phyloP scores from a whole-genome alignment of 2,113 vertebrate genomes.

The Odontophorus gujanensis region DNA sequence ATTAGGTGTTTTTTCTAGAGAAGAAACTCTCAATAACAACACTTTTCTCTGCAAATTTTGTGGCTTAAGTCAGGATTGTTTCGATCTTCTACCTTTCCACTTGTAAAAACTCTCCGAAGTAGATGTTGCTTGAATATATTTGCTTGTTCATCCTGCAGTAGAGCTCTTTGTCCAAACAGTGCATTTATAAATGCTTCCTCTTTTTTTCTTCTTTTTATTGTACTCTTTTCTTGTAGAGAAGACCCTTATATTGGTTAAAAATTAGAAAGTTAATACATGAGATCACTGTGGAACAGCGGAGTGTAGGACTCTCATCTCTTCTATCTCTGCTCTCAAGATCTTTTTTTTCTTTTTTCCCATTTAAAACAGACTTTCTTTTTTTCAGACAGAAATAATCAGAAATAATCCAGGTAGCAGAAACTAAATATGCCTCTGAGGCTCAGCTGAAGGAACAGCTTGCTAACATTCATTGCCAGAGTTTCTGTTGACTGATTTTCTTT shows the following conservation, averaged over 20 bases:
- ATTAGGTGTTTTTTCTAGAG: neutral
- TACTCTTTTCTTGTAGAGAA: neutral
- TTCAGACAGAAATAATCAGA: neutral
- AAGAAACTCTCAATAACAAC: neutral
- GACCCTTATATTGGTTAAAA: neutral
- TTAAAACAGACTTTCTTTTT: neutral
- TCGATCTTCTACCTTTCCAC: neutral
- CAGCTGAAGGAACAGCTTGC: neutral
- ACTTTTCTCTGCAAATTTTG: neutral
- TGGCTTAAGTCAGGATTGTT: neutral
- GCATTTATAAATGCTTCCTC: neutral
- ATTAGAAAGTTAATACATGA: neutral
- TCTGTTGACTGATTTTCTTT: slow-evolving; percentile 6
- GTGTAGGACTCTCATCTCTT: neutral
- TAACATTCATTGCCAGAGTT: neutral
- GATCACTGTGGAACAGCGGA: neutral
- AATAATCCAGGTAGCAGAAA: neutral
- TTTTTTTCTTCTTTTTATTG: neutral
- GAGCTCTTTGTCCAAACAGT: neutral
- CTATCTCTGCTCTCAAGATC: neutral
- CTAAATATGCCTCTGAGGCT: neutral
- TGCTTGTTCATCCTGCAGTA: neutral
- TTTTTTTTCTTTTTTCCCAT: neutral
- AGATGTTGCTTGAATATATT: neutral
- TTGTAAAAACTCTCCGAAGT: neutral